Conservation (phyloP, 2,113 vertebrate genomes). For the Macaca nemestrina region DNA sequence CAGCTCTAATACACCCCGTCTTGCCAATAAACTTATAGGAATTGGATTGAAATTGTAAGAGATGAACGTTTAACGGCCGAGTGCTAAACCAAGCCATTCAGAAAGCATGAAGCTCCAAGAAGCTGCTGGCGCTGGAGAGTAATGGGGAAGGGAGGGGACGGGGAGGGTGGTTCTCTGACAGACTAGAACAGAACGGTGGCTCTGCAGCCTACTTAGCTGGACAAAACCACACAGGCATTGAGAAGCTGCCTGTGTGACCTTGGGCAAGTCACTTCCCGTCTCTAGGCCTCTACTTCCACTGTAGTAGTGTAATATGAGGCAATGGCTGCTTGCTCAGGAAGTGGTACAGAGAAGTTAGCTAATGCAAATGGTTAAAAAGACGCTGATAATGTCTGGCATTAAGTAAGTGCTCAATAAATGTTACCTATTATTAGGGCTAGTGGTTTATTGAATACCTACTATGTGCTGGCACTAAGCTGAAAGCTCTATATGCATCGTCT, state of each 20-base stretch:
- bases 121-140: constrained; percentile 21
- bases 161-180: background rate
- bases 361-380: background rate
- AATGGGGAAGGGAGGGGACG: background rate
- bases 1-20: constrained; percentile 74
- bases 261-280: background rate
- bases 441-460: background rate
- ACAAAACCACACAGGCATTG: background rate
- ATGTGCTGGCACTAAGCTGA: background rate
- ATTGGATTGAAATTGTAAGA: constrained; percentile 75
- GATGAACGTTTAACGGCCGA: constrained; percentile 68
- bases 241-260: background rate
- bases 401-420: background rate
- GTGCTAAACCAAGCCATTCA: constrained; percentile 72
- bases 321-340: background rate
- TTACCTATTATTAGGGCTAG: background rate
- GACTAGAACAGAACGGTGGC: background rate
- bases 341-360: background rate
- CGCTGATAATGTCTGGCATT: background rate
- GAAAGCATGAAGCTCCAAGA: constrained; percentile 25
- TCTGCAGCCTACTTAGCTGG: background rate
- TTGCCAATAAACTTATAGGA: constrained; percentile 80
- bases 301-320: background rate
- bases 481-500: background rate
- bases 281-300: background rate